These are phyloP conservation scores for Lagodon rhomboides DNA, from an alignment of 2,797 vertebrate genomes.

Conservation along the genomic window DNA sequence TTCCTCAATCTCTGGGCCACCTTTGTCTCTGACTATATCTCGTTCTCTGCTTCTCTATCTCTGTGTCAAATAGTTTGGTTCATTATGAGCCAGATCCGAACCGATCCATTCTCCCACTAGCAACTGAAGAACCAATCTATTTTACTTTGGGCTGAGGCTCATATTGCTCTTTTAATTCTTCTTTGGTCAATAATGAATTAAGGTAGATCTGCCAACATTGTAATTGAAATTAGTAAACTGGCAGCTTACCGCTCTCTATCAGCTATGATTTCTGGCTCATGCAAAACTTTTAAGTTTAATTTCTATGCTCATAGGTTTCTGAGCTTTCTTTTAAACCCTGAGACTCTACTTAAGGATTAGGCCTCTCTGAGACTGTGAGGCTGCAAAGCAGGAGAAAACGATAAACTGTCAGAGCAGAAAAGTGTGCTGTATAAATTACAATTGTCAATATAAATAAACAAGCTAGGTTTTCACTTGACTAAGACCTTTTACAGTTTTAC, in stretches of 20 bases:
- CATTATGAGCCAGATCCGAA: conserved; percentile 35
- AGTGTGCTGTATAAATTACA: conserved; percentile 16
- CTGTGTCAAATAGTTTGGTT: conserved; percentile 45
- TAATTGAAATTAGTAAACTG: conserved; percentile 60
- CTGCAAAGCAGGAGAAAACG: not conserved
- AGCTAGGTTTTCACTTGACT: not conserved
- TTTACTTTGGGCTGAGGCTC: conserved; percentile 43
- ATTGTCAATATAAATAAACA: conserved; percentile 30
- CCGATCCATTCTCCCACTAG: conserved; percentile 41
- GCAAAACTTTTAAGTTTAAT: conserved; percentile 33
- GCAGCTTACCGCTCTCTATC: conserved; percentile 24
- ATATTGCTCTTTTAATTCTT: conserved; percentile 52
- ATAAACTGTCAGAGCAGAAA: conserved; percentile 5
- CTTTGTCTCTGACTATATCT: conserved; percentile 13
- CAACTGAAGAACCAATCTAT: conserved; percentile 48
- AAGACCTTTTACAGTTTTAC: not conserved
- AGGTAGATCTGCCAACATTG: conserved; percentile 49
- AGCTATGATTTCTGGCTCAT: conserved; percentile 44
- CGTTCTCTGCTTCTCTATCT: not conserved
- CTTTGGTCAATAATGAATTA: conserved; percentile 72
- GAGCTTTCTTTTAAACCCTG: conserved; percentile 23
- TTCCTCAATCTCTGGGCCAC: conserved; percentile 14
- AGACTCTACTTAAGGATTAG: conserved; percentile 14
- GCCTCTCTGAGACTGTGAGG: not conserved
- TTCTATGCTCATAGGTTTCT: not conserved